Evolutionary conservation across 2,888 invertebrate species (phyloP), one percentile per base, ranked within the genome.

Genomic region (Cheilosia variabilis): DNA sequence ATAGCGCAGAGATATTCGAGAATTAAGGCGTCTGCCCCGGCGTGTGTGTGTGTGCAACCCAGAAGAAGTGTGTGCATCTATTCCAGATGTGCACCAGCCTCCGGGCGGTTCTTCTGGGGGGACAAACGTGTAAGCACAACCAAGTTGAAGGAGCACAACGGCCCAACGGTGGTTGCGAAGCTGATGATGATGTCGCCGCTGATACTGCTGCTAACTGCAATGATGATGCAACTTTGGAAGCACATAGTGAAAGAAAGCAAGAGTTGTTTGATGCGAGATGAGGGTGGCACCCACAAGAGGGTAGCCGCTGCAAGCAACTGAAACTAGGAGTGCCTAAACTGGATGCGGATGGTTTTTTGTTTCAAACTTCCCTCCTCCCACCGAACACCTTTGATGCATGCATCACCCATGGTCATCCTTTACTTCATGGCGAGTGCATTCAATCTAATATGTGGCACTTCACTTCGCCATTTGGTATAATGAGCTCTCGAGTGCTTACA

Each of bases 81-180:
- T 81, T 86, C 86, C 86, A 86, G 81, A 86, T 86, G 86, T 86
- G 81, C 81, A 73, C 66, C 76, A 81, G 81, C 86, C 86, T 62
- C 72, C 71, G 66, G 50, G 76, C 76, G 55, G 57, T 71, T 81
- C 81, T 60, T 50, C 66, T 52, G 41, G 55, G 47, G 83, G 72
- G 57, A 68, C 52, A 86, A 80, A 71, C 60, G 65, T 60, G 63
- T 71, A 80, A 84, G 66, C 76, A 69, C 55, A 80, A 31, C 66
- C 69, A 45, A 60, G 31, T 41, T 52, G 24, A 52, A 52, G 17
- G 53, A 62, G 13, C 72, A 58, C 58, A 71, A 71, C 84, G 65
- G 75, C 75, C 75, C 37, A 37, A 13, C 37, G 57, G 43, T 17
- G 41, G 57, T 60, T 41, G 45, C n/a, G 22, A 58, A 60, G 19